phyloP scores from a whole-genome alignment of 2,888 invertebrate species.

The Coenonympha arcania region DNA sequence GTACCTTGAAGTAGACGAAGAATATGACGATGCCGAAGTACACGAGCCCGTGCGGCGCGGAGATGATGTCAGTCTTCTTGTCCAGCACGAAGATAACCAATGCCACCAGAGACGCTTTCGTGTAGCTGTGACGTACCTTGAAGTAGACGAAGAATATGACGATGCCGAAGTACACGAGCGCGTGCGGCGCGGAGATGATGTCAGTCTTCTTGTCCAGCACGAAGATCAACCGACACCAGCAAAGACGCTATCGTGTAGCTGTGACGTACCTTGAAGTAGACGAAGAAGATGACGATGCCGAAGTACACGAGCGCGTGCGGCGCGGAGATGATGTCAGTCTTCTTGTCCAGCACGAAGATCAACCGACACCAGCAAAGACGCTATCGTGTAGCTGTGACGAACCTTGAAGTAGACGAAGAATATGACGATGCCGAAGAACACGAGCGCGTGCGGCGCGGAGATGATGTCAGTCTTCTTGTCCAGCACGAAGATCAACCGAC shows the following conservation, averaged over 20 bases:
- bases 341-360: constrained; percentile 97
- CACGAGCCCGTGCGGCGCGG: constrained; percentile 96
- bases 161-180: constrained; percentile 96
- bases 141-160: constrained; percentile 98
- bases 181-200: constrained; percentile 96
- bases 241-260: constrained; percentile 98
- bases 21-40: constrained; percentile 98
- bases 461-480: constrained; percentile 98
- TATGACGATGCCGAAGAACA: constrained; percentile 97
- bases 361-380: constrained; percentile 95
- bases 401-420: constrained; percentile 98
- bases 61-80: constrained; percentile 96
- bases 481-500: constrained; percentile 94
- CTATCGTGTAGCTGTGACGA: constrained; percentile 95
- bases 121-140: constrained; percentile 93
- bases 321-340: constrained; percentile 95
- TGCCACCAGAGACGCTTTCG: constrained; percentile 96
- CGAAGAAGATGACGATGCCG: constrained; percentile 96
- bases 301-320: constrained; percentile 98
- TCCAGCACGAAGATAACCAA: constrained; percentile 97
- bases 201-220: constrained; percentile 97
- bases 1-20: constrained; percentile 96
- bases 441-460: constrained; percentile 95
- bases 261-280: constrained; percentile 93
- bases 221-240: constrained; percentile 95